phyloP scores from a whole-genome alignment of 2,113 vertebrate genomes.

The Sorex fumeus region DNA sequence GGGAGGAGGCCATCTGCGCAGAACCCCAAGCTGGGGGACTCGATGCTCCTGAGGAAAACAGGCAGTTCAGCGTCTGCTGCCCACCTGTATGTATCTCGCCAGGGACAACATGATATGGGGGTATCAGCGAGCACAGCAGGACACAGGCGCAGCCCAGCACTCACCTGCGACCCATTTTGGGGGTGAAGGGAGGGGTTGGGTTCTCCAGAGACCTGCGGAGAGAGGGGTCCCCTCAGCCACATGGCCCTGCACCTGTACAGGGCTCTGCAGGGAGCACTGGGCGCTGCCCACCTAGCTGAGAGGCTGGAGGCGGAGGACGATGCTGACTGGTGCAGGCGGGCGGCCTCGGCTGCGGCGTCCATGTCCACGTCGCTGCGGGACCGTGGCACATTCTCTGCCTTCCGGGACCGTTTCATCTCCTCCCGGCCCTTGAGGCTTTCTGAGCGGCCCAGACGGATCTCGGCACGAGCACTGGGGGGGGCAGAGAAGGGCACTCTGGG shows the following conservation, averaged over 20 bases:
- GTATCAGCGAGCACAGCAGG: background rate
- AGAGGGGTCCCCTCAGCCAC: slow-evolving; percentile 16
- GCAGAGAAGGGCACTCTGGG: too few relatives aligned
- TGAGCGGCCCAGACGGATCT: slow-evolving; percentile 94
- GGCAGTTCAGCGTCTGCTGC: background rate
- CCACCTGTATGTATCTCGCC: too few relatives aligned
- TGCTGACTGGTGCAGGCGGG: slow-evolving; percentile 92
- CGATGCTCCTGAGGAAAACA: slow-evolving; percentile 89
- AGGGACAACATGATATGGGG: too few relatives aligned
- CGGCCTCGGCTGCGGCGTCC: slow-evolving; percentile 93
- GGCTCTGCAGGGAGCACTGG: rapidly evolving
- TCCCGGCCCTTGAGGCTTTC: slow-evolving; percentile 96
- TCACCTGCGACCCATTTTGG: slow-evolving; percentile 95
- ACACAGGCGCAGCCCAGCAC: slow-evolving; percentile 26
- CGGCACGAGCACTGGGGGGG: slow-evolving; percentile 81
- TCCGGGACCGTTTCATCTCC: slow-evolving; percentile 92
- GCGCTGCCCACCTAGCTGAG: slow-evolving; percentile 91
- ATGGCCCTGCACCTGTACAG: rapidly evolving
- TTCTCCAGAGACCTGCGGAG: slow-evolving; percentile 95
- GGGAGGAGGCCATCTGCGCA: slow-evolving; percentile 89
- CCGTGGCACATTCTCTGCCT: slow-evolving; percentile 92
- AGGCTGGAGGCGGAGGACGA: slow-evolving; percentile 95
- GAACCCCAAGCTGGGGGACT: slow-evolving; percentile 90
- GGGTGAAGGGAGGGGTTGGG: slow-evolving; percentile 96
- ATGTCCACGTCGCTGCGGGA: slow-evolving; percentile 97